A percentile compares a stretch with the other conserved stretches of the same genome.
phyloP scores from a whole-genome alignment of 1,140 invertebrate species.

The Eriocheir sinensis region DNA sequence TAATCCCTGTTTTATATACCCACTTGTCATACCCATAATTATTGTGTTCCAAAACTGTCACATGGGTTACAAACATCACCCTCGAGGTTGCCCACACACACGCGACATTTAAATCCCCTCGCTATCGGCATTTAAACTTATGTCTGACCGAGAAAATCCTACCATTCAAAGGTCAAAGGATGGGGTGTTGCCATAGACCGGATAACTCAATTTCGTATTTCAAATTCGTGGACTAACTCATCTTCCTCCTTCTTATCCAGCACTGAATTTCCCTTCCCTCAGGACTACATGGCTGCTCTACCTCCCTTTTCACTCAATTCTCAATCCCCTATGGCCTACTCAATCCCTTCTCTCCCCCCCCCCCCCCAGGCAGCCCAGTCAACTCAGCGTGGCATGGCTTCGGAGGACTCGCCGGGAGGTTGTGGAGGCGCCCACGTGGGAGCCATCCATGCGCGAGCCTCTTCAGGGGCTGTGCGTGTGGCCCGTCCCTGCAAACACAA shows the following conservation, averaged over 20 bases:
- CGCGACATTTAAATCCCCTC: too few relatives aligned
- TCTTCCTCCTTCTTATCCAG: not conserved
- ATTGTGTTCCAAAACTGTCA: too few relatives aligned
- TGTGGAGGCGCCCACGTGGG: conserved; percentile 92
- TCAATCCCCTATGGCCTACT: not conserved
- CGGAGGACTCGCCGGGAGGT: conserved; percentile 91
- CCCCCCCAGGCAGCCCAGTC: conserved; percentile 85
- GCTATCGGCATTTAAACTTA: too few relatives aligned
- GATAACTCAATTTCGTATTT: not conserved
- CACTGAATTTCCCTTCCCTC: not conserved
- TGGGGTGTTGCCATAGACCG: not conserved
- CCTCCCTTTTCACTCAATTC: not conserved
- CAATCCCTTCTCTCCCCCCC: not conserved
- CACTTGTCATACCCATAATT: too few relatives aligned
- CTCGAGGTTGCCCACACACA: too few relatives aligned
- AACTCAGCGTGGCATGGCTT: conserved; percentile 93
- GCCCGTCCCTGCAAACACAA: conserved; percentile 94
- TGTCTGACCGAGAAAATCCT: too few relatives aligned
- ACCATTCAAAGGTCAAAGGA: not conserved
- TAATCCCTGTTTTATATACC: too few relatives aligned
- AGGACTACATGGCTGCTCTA: not conserved
- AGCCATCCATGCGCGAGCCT: conserved; percentile 95
- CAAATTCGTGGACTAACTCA: not conserved
- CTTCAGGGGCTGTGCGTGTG: conserved; percentile 92
- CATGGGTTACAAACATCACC: too few relatives aligned